These are phyloP conservation scores for Dasypogon diadema DNA, from an alignment of 2,888 invertebrate genomes.

Conservation along the genomic window DNA sequence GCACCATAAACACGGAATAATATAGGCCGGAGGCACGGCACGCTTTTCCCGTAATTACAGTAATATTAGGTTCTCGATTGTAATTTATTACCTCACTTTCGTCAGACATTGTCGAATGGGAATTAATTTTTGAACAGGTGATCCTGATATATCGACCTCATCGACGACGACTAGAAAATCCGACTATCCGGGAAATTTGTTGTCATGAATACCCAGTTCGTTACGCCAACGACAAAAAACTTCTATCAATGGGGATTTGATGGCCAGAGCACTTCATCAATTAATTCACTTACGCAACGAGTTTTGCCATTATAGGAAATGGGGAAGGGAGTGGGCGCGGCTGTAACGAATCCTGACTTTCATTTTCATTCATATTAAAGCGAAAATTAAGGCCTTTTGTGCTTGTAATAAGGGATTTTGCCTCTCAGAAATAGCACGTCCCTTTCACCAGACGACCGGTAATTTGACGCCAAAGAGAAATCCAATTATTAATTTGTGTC, in stretches of 20 bases:
- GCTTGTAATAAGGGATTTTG: background rate
- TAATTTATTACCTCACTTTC: slow-evolving; percentile 21
- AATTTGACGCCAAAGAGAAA: slow-evolving; percentile 2
- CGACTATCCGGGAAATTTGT: background rate
- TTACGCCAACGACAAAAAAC: background rate
- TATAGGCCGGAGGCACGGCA: background rate
- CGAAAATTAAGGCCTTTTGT: no score
- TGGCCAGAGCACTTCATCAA: no score
- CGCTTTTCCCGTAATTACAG: slow-evolving; percentile 7
- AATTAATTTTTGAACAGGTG: slow-evolving; percentile 24
- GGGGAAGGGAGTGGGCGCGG: no score
- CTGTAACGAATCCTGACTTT: no score
- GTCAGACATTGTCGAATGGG: background rate
- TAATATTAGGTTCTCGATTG: background rate
- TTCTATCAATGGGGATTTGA: background rate
- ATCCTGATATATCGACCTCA: background rate
- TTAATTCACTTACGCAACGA: no score
- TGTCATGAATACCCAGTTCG: slow-evolving; percentile 4
- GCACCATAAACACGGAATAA: background rate
- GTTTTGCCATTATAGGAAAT: no score
- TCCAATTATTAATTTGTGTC: slow-evolving; percentile 4
- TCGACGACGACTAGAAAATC: background rate
- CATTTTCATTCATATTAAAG: no score
- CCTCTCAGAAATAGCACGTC: background rate
- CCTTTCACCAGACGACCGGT: background rate